Evolutionary conservation across 2,888 invertebrate species (phyloP), one percentile per base, ranked within the genome.

Genomic region (Scaptomyza reducta): DNA sequence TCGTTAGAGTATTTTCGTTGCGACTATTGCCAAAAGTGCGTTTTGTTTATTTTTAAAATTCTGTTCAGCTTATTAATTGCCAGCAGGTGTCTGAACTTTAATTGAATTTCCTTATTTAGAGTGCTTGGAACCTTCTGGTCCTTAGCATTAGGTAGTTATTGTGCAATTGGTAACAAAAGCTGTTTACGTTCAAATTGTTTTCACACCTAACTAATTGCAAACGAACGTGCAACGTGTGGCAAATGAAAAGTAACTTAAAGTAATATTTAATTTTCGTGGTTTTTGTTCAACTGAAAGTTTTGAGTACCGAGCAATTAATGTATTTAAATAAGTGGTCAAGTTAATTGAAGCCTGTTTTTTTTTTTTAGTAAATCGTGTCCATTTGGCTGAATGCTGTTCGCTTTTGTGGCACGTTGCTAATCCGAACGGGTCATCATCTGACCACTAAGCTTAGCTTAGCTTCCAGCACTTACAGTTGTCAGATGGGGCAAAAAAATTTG

Each of bases 61-160:
- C 27, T 16, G 29, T 40, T 22, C 22, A 25, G 40, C 44, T 49
- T 33, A 35, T 67, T 62, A 74, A 72, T 68, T 74, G 63, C 33
- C 54, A 27, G 42, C 74, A 72, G 72, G 74, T 72, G 72, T 74
- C 22, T 46, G 42, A 40, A 50, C 11, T 63, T 69, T 74, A 72
- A 72, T 74, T 72, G 63, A 63, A 69, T 69, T 72, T 74, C 51
- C 63, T 35, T 50, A 49, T 29, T 53, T 74, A 7, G 41, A 38
- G 42, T 53, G 33, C 27, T 40, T 14, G 54, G 58, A 25, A 63
- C 46, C 70, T 64, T 70, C 51, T 74, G 70, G 53, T 41, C 50
- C 70, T 54, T 38, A 47, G 10, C 40, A 45, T 31, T 22, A 47
- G 35, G 38, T 59, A 63, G 69, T 64, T 69, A 25, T 56, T 38